A percentile compares a stretch with the other conserved stretches of the same genome.
Conservation (phyloP, 2,113 vertebrate species). For the Thinocorus orbignyianus region DNA sequence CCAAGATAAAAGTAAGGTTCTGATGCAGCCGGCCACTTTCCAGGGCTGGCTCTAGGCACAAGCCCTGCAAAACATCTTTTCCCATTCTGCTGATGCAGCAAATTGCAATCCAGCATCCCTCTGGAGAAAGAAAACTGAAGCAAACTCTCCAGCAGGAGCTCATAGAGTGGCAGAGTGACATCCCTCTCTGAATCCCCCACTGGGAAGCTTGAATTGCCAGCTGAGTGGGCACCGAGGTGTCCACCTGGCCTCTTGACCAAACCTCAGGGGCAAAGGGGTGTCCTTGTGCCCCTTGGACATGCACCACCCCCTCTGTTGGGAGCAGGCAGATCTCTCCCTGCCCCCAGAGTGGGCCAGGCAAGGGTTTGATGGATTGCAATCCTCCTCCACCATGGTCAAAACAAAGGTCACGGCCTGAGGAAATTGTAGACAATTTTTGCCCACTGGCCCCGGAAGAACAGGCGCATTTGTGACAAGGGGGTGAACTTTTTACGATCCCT, state of each 20-base stretch:
- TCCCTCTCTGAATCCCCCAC: not conserved
- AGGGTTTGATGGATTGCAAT: conserved; percentile 16
- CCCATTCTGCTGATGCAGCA: not conserved
- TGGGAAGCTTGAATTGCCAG: not conserved
- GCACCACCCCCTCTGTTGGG: fast-evolving
- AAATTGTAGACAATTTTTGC: conserved; percentile 57
- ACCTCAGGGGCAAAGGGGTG: fast-evolving
- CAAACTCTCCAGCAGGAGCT: not conserved
- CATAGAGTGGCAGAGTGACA: fast-evolving
- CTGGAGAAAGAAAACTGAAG: not conserved
- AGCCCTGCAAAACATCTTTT: not conserved
- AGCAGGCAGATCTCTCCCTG: not conserved
- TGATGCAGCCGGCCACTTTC: fast-evolving
- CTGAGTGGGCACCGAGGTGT: not conserved
- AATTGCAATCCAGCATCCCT: fast-evolving
- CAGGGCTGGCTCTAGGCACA: not conserved
- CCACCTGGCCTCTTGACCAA: not conserved
- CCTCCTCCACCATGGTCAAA: conserved; percentile 20
- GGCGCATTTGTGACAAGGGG: not conserved
- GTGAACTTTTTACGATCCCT: conserved; percentile 44
- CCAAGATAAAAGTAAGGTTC: fast-evolving
- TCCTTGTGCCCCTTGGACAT: not conserved
- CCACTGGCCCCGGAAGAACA: not conserved
- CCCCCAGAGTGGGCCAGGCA: fast-evolving
- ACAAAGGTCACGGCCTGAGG: conserved; percentile 56